Evolutionary conservation across 2,797 vertebrate species (phyloP), one percentile per base, ranked within the genome.

Genomic region (Pangasius mekongensis): DNA sequence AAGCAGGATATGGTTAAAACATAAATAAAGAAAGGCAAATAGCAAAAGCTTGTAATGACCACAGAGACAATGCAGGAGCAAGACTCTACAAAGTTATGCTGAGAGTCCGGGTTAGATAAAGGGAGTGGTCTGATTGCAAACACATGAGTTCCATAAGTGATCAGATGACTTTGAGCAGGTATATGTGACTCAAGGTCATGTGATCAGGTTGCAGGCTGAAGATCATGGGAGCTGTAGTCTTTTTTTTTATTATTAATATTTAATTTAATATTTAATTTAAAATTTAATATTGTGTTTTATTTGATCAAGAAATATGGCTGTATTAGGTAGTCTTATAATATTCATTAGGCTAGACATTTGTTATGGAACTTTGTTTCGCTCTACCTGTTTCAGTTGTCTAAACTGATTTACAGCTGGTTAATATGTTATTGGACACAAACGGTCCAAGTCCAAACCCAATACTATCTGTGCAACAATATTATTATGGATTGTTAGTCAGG

Each of bases 401-500:
- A 56, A 78, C 24, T 36, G 18, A 39, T 39, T 82, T 62, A 27
- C 22, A 39, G 27, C 56, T 27, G 9, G 56, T 39, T 56, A 33
- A 78, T 33, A 78, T 56, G 16, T 33, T 82, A 27, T 82, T 2
- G 10, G 33, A 39, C 78, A 82, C 33, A 82, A 62, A 82, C 0
- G 7, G 76, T 78, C 49, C n/a, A 78, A 33, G 24, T 82, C 33
- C 80, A 62, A 82, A 81, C 78, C 10, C 3, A 80, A 56, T 60
- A 60, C 39, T 81, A 81, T 81, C 33, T 62, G 22, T 27, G 58
- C 58, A 64, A 13, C 13, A 83, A 47, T 83, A 27, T 83, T 64
- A 66, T 83, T 47, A 64, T 20, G 60, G 58, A 83, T 47, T 47
- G 60, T 49, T 82, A 27, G 80, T 62, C 80, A 64, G 56, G 80